Conservation (phyloP, 1,140 invertebrate species). For the Diplogasteroides magnus region DNA sequence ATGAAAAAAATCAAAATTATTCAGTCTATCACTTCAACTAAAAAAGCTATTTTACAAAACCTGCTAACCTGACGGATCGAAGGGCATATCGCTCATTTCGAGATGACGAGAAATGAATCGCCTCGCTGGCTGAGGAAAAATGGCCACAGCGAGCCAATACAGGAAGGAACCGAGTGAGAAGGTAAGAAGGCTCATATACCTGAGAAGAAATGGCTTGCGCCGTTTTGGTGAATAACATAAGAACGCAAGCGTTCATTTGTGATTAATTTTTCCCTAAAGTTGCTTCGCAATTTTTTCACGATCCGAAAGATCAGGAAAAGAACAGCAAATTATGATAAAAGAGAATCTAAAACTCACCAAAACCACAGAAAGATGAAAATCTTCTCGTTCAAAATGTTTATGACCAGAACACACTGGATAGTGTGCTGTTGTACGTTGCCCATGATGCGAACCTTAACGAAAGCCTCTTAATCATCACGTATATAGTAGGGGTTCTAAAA, state of each 20-base stretch:
- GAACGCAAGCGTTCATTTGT: no score
- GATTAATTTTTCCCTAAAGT: no score
- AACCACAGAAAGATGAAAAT: constrained; percentile 62
- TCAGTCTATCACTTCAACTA: not conserved
- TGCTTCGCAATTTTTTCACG: no score
- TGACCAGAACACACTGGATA: constrained; percentile 61
- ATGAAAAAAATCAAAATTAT: no score
- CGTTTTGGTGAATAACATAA: no score
- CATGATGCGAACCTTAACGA: constrained; percentile 49
- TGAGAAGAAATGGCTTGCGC: no score
- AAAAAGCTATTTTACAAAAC: constrained; percentile 1
- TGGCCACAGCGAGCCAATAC: constrained; percentile 44
- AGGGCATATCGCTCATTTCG: constrained; percentile 48
- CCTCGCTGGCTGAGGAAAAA: constrained; percentile 38
- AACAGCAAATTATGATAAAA: no score
- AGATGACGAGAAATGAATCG: constrained; percentile 44
- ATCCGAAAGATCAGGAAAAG: no score
- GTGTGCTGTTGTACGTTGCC: constrained; percentile 57
- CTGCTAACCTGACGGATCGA: constrained; percentile 35
- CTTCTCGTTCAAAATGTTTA: constrained; percentile 62
- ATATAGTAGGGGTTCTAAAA: no score
- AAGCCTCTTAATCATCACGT: no score
- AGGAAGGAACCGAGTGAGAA: constrained; percentile 55
- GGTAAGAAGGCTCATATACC: constrained; percentile 59
- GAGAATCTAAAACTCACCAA: constrained; percentile 40